Base-by-base conservation (phyloP, 2,113 vertebrate genomes). In the Rhinoptilus africanus region DNA sequence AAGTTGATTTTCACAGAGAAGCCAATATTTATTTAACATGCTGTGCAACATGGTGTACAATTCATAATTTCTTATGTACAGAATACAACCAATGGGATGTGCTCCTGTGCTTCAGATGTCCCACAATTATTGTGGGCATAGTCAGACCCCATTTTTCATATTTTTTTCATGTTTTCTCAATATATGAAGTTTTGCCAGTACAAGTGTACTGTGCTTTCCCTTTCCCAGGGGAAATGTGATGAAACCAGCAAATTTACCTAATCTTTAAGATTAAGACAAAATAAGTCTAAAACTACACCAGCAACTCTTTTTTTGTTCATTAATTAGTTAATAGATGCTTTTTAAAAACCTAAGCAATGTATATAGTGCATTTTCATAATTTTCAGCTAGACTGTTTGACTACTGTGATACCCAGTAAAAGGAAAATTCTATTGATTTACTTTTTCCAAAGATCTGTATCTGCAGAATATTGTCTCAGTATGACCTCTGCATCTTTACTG, bases 251-350 rank as follows among this genome's bases (percentile, higher is more conserved):
- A 27, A 76, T 64, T 37, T 80, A 88, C 59, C 73, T 89, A 43
- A 79, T 94, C 43, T 86, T 85, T 79, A 67, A 67, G n/a, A 82
- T 66, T 60, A 82, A 79, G 54, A 24, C 45, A 76, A 94, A 89
- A 68, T 62, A 67, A 85, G 13, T 63, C 66, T 85, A n/a, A 92
- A 76, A 78, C 67, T 85, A 35, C 8, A 59, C 4, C 8, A 50
- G 7, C 19, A 59, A n/a, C 26, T n/a, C 63, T 68, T 72, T 77
- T 77, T 39, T 79, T 87, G 21, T 34, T 48, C 69, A 92, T 91
- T 92, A 73, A 93, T 92, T 50, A 90, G 43, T 89, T 89, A 89
- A 94, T 93, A 89, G 23, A 48, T 83, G 11, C 53, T 93, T 76
- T 50, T 51, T 19, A n/a, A 57, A 68, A 81, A 34, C 23, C 37